Base-by-base conservation (phyloP, 35 echinoderm and acorn worm genomes). In the Ophioderma brevispina region DNA sequence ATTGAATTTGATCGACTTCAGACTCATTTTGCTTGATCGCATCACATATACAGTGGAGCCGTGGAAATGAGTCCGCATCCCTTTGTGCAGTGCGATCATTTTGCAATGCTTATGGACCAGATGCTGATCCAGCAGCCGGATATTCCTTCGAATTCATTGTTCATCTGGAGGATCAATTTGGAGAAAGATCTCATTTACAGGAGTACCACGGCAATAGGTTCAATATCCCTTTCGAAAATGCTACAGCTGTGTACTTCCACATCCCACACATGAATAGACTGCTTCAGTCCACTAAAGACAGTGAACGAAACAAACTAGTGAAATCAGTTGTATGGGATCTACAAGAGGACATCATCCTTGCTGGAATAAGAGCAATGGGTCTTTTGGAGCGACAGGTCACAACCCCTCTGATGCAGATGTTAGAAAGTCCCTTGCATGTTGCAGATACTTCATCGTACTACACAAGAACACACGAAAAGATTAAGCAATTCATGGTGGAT, bases 331-430 rank as follows among this genome's bases (percentile, higher is more conserved):
- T 89, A 23, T 88, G 85, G 80, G 92, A 94, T 41, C n/a, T 89
- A 1, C 49, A 88, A 30, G 92, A 94, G 18, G 36, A 89, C 23
- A 33, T 94, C 2, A 56, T 94, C 17, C 0, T 94, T 18, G 86
- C 92, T 32, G 92, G 92, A 40, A 89, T 94, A 28, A 28, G 86
- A 19, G 80, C 92, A 33, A 88, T 94, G 77, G 92, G 87, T 11
- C 82, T 94, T 30, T 40, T 94, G 35, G 92, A 94, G 41, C 81
- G 55, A 42, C 86, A 94, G 35, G 80, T 90, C 14, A 85, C 87
- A 35, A 80, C 92, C 25, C 87, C 92, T 15, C 28, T 85, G 18
- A 94, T 94, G 92, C 36, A 90, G 21, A 94, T 94, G 92, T 28
- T 94, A 41, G 80, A 84, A 1, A 90, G 87, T 64, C 0, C 35